Evolutionary conservation across 2,113 vertebrate genomes (phyloP), one percentile per base, ranked within the genome.

Genomic region (Ctenodactylus gundi): DNA sequence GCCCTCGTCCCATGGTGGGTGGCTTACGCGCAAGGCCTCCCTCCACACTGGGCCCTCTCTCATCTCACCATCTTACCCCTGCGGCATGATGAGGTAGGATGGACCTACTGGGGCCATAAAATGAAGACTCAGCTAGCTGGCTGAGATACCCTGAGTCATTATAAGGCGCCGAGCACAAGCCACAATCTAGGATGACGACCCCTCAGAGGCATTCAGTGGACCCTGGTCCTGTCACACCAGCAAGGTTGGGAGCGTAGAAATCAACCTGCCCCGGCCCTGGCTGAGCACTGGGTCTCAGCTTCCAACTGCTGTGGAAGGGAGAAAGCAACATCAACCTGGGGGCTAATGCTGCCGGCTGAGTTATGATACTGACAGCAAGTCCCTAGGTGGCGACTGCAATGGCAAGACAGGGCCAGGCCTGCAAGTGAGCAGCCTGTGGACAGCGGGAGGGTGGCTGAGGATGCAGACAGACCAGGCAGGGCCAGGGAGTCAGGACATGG

Each of bases 291-390:
- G 13, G 39, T 67, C 29, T 76, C 8, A 0, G 27, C 41, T 87
- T 58, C 58, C 81, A 83, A 36, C 12, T 29, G 13, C 2, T 57
- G 1, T 25, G 17, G 36, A 36, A 29, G n/a, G 7, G 12, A 84
- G 83, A 86, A 46, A 77, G 41, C 46, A 86, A 23, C 34, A 10
- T 11, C 58, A 72, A 80, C 25, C 31, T 17, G 67, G 39, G 64
- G n/a, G 31, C 10, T 41, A 41, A 58, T 3, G 3, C 44, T 49
- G 46, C 67, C 10, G 7, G 31, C 27, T 31, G 51, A 80, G 86
- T 68, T 41, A 34, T 1, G 65, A n/a, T 11, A 14, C 36, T 0
- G 5, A 23, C 4, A 55, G 5, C 0, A 17, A 76, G 41, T 25
- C 75, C 46, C 44, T 6, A 20, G 67, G 55, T 20, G 55, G 46